Evolutionary conservation across 2,797 vertebrate species (phyloP), one percentile per base, ranked within the genome.

Genomic region (Pantherophis vulpinus): DNA sequence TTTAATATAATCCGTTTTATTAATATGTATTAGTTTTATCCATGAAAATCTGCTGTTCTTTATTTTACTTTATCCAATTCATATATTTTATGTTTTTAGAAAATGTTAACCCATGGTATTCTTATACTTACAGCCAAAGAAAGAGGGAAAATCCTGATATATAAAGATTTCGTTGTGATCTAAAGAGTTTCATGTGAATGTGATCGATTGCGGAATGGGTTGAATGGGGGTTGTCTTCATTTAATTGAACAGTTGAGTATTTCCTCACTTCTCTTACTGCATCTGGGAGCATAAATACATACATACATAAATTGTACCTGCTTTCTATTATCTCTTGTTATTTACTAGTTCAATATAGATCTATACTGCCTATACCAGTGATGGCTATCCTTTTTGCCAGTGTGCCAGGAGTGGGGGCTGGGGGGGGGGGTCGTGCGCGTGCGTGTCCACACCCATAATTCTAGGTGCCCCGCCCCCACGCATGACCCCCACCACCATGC

Each of bases 121-220:
- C 4, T 91, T 94, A 96, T 88, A 98, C 99, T 98, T 97, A 99
- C 99, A 99, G 98, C 99, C 99, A 99, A 70, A 99, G 98, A 97
- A 99, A 99, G 93, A 99, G 98, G 5, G 99, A 99, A 97, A 99
- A 99, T 94, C 99, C 99, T 20, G 99, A 99, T 96, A 99, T 98
- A 97, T 99, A 99, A 94, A 99, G 98, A 97, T 99, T 99, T 96
- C 99, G 98, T 97, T 99, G 99, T 0, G 99, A 98, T 95, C 99
- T 97, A 97, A 99, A 99, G 94, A 99, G 98, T 98, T 99, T 99
- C 99, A 99, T 99, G 95, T 99, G 98, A 90, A 98, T 95, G n/a
- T 99, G 98, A 96, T 99, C 99, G 58, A 98, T 98, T 90, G 98
- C 93, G 93, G 96, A 98, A 59, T 98, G 95, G 95, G 97, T 98